phyloP scores from a whole-genome alignment of 2,888 invertebrate species.

The Oscheius onirici region DNA sequence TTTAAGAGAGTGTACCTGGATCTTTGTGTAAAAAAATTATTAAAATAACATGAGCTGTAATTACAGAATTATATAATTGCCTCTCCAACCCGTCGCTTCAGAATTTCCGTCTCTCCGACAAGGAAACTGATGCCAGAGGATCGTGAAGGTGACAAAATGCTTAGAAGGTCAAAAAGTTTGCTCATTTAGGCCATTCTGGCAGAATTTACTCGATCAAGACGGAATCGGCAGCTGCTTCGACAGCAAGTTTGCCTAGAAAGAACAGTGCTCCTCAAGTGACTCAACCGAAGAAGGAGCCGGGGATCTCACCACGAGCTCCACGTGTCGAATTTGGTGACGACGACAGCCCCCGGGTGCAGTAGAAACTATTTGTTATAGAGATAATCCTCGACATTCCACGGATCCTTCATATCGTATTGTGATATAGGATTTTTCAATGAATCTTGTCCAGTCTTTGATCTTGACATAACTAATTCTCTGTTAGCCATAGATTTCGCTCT shows the following conservation, averaged over 20 bases:
- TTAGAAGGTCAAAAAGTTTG: background rate
- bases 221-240: slow-evolving; percentile 29
- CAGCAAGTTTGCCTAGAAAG: slow-evolving; percentile 11
- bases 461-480: no score
- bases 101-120: slow-evolving; percentile 69
- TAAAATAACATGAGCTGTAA: no score
- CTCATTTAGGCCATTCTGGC: slow-evolving; percentile 9
- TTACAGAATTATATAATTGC: no score
- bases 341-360: slow-evolving; percentile 61
- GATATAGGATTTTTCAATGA: slow-evolving; percentile 26
- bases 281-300: slow-evolving; percentile 11
- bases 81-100: slow-evolving; percentile 59
- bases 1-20: no score
- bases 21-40: no score
- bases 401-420: slow-evolving; percentile 15
- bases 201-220: slow-evolving; percentile 29
- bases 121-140: slow-evolving; percentile 47
- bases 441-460: background rate
- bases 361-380: background rate
- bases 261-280: slow-evolving; percentile 1
- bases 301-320: slow-evolving; percentile 60
- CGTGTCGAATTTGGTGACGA: slow-evolving; percentile 67
- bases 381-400: slow-evolving; percentile 29
- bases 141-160: slow-evolving; percentile 29
- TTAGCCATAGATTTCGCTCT: no score